Base-by-base conservation (phyloP, 2,797 vertebrate species). In the Sphenopsis melanotis region DNA sequence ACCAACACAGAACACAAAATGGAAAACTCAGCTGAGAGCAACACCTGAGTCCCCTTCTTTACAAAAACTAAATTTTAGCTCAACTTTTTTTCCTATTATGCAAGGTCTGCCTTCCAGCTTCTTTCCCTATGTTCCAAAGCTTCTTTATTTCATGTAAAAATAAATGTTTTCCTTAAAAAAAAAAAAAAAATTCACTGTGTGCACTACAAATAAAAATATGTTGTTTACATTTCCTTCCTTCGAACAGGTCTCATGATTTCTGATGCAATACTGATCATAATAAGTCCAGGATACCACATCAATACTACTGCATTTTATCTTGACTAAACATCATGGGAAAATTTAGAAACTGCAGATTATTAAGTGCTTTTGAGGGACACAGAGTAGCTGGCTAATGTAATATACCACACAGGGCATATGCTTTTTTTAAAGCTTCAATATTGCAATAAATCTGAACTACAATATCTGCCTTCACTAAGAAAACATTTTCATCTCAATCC, bases 401-500 rank as follows among this genome's bases (percentile, higher is more conserved):
- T 95, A 96, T 56, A 90, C 59, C 71, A 95, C 44, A 66, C 22
- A 61, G 36, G 56, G 69, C 71, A 96, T 74, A 91, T 36, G 78
- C 32, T 89, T 96, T 84, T 82, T 74, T 88, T 82, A 72, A 94
- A 96, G 78, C 89, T 86, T 93, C 94, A 94, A 93, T 94, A 96
- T 60, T 84, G 81, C 89, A 94, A 68, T 96, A 96, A 93, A 92
- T 95, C 90, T 87, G 66, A 93, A 83, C 80, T 78, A 90, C 66
- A 95, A 86, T 90, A 96, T 89, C 82, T 90, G 69, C 92, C 74
- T 94, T 94, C 87, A 92, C 89, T 90, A 96, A 95, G 93, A 94
- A 97, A 95, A 92, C 79, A 96, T 93, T 96, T 94, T 79, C 96
- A 95, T 92, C 90, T 95, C 86, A 94, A 88, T 89, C 76, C 93